Conservation (phyloP, 2,113 vertebrate species). For the Paratilapia polleni region DNA sequence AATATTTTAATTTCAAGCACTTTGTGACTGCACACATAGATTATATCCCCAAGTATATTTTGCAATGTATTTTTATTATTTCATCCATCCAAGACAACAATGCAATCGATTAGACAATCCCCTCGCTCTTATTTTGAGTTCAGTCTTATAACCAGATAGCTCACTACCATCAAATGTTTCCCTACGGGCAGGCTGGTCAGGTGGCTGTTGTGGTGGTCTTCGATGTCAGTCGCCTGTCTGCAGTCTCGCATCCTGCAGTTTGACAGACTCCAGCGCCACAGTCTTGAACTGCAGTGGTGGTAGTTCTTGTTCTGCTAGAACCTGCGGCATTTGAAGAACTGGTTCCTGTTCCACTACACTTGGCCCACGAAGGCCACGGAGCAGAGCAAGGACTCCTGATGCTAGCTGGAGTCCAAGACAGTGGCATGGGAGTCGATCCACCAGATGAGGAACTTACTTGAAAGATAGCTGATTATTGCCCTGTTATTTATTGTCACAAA, state of each 20-base stretch:
- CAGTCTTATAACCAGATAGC: no score
- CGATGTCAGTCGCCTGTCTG: neutral
- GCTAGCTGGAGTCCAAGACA: no score
- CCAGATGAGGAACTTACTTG: no score
- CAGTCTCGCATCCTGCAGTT: neutral
- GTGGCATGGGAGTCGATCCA: no score
- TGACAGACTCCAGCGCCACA: neutral
- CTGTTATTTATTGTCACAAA: no score
- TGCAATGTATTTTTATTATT: neutral
- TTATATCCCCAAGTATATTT: neutral
- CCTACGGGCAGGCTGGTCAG: neutral
- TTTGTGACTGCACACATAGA: neutral
- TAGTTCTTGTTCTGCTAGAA: neutral
- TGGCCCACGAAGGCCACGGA: neutral
- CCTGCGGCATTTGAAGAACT: neutral
- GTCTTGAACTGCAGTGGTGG: neutral
- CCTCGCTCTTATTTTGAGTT: no score
- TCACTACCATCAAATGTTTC: no score
- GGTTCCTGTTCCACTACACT: neutral
- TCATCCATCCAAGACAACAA: neutral
- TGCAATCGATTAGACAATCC: no score
- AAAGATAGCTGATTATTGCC: no score
- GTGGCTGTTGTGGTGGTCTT: neutral
- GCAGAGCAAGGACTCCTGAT: neutral
- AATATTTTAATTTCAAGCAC: slow-evolving; percentile 1